Evolutionary conservation across 2,888 invertebrate genomes (phyloP).

Genomic region (Patella pellucida): DNA sequence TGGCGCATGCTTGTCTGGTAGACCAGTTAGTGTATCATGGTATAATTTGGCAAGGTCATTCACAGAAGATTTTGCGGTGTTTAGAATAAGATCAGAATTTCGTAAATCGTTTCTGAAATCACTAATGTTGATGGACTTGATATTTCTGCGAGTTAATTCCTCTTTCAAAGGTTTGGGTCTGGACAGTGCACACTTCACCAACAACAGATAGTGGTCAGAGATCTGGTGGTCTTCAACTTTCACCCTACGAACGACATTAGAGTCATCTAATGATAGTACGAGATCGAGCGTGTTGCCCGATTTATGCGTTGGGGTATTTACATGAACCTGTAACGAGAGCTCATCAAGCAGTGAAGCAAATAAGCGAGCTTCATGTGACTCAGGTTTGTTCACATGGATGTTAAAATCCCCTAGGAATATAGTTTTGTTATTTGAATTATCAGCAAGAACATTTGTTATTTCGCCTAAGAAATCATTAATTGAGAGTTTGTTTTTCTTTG

Average conservation of each 20-base stretch:
- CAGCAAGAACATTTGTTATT: not conserved
- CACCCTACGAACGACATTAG: not conserved
- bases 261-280: not conserved
- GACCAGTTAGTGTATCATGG: too few species aligned
- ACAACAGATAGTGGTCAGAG: too few species aligned
- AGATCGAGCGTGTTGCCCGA: constrained; percentile 1
- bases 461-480: not conserved
- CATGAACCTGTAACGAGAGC: not conserved
- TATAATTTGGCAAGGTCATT: not conserved
- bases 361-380: too few species aligned
- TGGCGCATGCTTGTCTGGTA: constrained; percentile 14
- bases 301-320: constrained; percentile 11
- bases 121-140: constrained; percentile 3
- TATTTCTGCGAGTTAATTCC: not conserved
- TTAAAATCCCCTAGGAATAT: constrained; percentile 12
- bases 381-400: not conserved
- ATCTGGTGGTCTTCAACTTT: constrained; percentile 13
- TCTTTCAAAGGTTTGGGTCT: too few species aligned
- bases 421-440: not conserved
- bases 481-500: not conserved
- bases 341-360: too few species aligned
- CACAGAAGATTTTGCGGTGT: too few species aligned
- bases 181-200: too few species aligned
- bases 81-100: not conserved
- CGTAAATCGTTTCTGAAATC: constrained; percentile 6